Evolutionary conservation across 2,113 vertebrate species (phyloP), one percentile per base, ranked within the genome.

Genomic region (Eidolon helvum): DNA sequence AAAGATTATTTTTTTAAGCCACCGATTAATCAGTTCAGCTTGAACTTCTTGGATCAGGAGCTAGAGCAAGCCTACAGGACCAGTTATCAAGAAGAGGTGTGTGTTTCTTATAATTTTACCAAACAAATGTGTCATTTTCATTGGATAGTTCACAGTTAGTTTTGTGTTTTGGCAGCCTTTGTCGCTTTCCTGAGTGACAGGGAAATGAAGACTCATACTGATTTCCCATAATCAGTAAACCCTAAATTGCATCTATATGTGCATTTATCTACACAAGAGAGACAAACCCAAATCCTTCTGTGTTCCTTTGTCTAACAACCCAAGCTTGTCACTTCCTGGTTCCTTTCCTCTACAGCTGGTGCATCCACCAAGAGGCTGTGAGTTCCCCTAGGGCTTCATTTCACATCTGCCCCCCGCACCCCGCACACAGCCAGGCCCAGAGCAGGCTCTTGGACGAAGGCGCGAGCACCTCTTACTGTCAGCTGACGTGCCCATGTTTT

Each of bases 1-100:
- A 99, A 99, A 97, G 99, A 99, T 97, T 99, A 99, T 98, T 99
- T 99, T 98, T 99, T 99, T 98, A 99, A 99, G 93, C 99, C 99
- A 0, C 99, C 99, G 33, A 99, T 99, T 97, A 99, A 99, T 98
- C 99, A 99, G 97, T 98, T 99, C 98, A 99, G 99, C 98, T 99
- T 99, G 96, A 99, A 99, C 98, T 99, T 99, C 98, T 98, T 99
- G 97, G 99, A 99, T 93, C 99, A 97, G 82, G 98, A 99, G 68
- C 97, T 99, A 97, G 99, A 99, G 97, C 99, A 98, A 92, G 85
- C 99, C 59, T 99, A 99, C 96, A 99, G 99, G 96, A 99, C 95
- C 30, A 99, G 99, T 98, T 99, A 99, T 98, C 99, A 99, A 96
- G 98, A 99, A 92, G 99, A 99, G 99, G 99, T 99, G 78, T 1